Base-by-base conservation (phyloP, 2,888 invertebrate genomes). In the Congeria kusceri region DNA sequence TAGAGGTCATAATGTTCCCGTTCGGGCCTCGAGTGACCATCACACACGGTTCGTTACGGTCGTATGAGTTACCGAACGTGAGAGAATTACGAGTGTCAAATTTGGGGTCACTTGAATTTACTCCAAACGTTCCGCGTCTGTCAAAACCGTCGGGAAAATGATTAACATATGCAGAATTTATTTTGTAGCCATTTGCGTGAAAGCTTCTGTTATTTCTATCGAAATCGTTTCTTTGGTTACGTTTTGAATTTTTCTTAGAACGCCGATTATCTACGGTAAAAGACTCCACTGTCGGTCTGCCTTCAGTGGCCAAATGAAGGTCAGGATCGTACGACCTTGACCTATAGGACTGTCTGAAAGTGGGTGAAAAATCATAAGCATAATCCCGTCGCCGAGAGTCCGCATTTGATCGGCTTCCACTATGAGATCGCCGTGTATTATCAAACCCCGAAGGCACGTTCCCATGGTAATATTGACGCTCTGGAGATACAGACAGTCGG, bases 261-360 rank as follows among this genome's bases (percentile, higher is more conserved):
- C 62, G 46, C 13, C 53, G 53, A 7, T 59, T 66, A 39, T 79
- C 66, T 3, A 79, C 61, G 23, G 78, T 69, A 25, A 61, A 57
- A 49, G 57, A 79, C 3, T 72, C 62, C 15, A 49, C 39, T 20
- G 69, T 63, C 0, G 53, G 49, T 46, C 62, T 46, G 5, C 53
- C 47, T 20, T 25, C 49, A 1, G 56, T 56, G 1, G 61, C 66
- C 23, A 20, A 18, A 5, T 69, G 57, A 44, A 44, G 23, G 44
- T 74, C 66, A 23, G 74, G 73, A 29, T 79, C 78, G 62, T 32
- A 74, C n/a, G 78, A 79, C 65, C 66, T 65, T 74, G 78, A 74
- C 70, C 78, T 69, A 44, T 70, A 58, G 18, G 78, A 66, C n/a
- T 49, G 57, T 58, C 73, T 69, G 18, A 65, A 68, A 18, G 56